A percentile compares a stretch with the other conserved stretches of the same genome.
These are phyloP conservation scores for Sceloporus undulatus DNA, from an alignment of 2,113 vertebrate genomes.

Conservation along the genomic window DNA sequence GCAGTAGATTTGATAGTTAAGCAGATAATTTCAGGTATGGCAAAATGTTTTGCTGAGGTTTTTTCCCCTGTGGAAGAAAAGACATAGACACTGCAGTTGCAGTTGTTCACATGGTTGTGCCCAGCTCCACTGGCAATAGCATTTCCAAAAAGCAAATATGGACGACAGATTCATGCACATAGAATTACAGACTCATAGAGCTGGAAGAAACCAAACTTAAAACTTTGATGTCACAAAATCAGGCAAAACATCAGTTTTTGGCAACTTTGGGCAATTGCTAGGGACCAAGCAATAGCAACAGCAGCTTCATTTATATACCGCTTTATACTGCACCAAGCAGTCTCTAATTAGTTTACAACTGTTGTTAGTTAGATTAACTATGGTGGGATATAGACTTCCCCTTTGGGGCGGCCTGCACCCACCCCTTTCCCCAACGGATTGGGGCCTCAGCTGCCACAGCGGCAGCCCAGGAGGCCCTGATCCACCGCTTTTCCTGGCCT, in stretches of 20 bases:
- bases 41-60: not conserved
- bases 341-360: no score
- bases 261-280: not conserved
- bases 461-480: no score
- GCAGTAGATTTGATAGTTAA: not conserved
- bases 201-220: not conserved
- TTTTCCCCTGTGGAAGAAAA: not conserved
- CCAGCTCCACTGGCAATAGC: not conserved
- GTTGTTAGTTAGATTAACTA: no score
- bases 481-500: no score
- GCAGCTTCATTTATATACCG: no score
- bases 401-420: no score
- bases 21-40: not conserved
- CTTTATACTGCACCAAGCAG: no score
- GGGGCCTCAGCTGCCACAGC: no score
- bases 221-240: not conserved
- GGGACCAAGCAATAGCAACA: no score
- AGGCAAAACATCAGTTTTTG: not conserved
- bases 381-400: no score
- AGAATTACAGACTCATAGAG: no score
- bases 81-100: not conserved
- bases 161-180: not conserved
- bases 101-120: not conserved
- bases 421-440: no score
- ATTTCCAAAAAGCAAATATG: not conserved